Evolutionary conservation across 2,113 vertebrate genomes (phyloP), one percentile per base, ranked within the genome.

Genomic region (Tilapia sparmanii): DNA sequence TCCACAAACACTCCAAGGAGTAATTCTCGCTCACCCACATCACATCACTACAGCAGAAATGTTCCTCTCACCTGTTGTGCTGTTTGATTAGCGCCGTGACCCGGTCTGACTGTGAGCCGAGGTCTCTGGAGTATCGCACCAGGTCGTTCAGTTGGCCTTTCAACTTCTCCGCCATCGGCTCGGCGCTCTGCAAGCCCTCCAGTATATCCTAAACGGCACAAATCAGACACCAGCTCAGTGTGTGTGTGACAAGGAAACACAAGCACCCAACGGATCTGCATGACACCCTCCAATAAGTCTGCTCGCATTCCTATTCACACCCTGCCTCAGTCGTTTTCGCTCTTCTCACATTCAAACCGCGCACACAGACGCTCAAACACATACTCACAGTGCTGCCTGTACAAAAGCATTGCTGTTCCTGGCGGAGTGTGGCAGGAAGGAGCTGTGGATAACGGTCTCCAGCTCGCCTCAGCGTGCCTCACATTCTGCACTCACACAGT

Each of bases 11-110:
- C 63, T 24, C 11, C 63, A 40, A 82, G 24, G 16, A 10, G 10
- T 13, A 40, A 31, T 83, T 42, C 3, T 53, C 16, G 73, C 26
- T 42, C 38, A 12, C 73, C 29, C 71, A 76, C 40, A 42, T 10
- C 59, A 66, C 0, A 66, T 54, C 5, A 22, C 42, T 31, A 1
- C 54, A 61, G 47, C 19, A 68, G 12, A 78, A 61, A 63, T n/a
- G 54, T 29, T 76, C 26, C 13, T 38, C 86, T 91, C 95, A 99
- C 98, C 98, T 98, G 95, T 99, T 99, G 94, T 99, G 98, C 81
- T 98, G 98, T 76, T 98, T 99, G 95, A 99, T 99, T 68, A 98
- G 93, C 4, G 96, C 96, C 10, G 98, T 99, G 91, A 99, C 98
- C 80, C 97, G 97, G 55, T 97, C 96, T 35, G 98, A 98, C 73